A percentile compares a stretch with the other conserved stretches of the same genome.
These are phyloP conservation scores for Bugulina stolonifera DNA, from an alignment of 2,888 invertebrate genomes.

Conservation along the genomic window DNA sequence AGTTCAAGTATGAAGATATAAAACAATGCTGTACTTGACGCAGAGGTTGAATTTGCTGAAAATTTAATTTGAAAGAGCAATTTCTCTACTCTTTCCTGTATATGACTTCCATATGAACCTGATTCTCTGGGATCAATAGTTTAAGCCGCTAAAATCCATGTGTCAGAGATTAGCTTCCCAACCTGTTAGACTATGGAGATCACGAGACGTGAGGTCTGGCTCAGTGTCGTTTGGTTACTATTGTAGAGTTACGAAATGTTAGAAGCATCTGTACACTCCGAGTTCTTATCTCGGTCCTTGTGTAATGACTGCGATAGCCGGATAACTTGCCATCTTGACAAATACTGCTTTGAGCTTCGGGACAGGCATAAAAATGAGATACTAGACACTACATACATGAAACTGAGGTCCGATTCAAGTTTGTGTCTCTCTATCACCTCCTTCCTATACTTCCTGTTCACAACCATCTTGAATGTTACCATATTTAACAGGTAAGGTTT, in stretches of 20 bases:
- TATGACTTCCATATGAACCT: too few relatives aligned
- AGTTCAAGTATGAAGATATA: too few relatives aligned
- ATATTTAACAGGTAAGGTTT: constrained; percentile 4
- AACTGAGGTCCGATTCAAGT: neutral
- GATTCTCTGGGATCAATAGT: too few relatives aligned
- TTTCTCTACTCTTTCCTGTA: too few relatives aligned
- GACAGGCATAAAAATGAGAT: neutral
- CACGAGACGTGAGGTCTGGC: too few relatives aligned
- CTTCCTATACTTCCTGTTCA: constrained; percentile 3
- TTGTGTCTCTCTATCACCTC: neutral
- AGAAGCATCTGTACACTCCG: constrained; percentile 2
- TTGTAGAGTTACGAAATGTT: constrained; percentile 22
- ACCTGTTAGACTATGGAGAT: too few relatives aligned
- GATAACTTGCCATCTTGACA: neutral
- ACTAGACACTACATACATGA: neutral
- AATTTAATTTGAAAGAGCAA: too few relatives aligned
- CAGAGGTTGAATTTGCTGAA: too few relatives aligned
- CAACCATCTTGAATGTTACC: neutral
- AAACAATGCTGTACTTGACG: too few relatives aligned
- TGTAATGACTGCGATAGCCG: neutral
- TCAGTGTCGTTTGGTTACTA: too few relatives aligned
- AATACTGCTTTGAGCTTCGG: neutral
- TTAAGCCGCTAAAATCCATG: too few relatives aligned
- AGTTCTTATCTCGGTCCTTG: neutral
- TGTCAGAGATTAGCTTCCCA: too few relatives aligned